Conservation (phyloP, 2,113 vertebrate species). For the Xenus cinereus region DNA sequence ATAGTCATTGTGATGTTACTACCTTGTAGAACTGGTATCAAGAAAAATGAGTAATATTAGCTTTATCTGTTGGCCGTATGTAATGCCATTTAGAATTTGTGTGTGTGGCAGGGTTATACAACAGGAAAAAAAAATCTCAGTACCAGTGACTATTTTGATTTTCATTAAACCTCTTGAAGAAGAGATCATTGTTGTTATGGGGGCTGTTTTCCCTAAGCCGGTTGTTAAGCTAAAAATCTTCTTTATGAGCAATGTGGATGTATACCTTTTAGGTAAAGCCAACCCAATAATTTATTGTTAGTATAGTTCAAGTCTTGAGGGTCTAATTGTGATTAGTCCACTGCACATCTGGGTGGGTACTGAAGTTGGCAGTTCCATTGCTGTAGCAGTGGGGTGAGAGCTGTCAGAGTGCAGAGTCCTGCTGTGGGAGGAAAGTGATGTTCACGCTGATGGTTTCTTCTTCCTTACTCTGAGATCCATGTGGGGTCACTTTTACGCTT, state of each 20-base stretch:
- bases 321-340: neutral
- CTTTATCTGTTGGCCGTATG: neutral
- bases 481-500: neutral
- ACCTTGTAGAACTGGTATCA: neutral
- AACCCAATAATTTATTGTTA: neutral
- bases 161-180: neutral
- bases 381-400: neutral
- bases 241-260: neutral
- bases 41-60: neutral
- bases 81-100: neutral
- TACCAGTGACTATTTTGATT: neutral
- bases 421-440: neutral
- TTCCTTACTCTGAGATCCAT: neutral
- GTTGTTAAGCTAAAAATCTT: neutral
- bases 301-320: neutral
- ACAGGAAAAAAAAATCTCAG: neutral
- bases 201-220: neutral
- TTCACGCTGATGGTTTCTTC: neutral
- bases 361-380: neutral
- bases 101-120: neutral
- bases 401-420: neutral
- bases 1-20: neutral
- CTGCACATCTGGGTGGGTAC: neutral
- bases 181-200: neutral
- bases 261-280: neutral